Base-by-base conservation (phyloP, 2,113 vertebrate species). In the Gallinago paraguaiae region DNA sequence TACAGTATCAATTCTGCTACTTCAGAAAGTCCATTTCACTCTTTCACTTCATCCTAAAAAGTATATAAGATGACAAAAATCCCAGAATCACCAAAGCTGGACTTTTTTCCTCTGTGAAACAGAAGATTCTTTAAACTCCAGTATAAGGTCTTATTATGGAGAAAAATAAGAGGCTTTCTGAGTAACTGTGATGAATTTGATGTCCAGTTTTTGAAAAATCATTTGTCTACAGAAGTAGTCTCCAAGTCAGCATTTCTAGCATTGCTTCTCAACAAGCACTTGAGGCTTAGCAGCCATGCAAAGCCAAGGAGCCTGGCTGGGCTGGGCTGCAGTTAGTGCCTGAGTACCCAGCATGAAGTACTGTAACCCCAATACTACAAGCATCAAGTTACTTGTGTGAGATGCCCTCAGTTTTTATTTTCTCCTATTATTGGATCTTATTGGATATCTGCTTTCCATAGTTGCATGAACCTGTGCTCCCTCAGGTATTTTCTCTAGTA, bases 271-370 rank as follows among this genome's bases (percentile, higher is more conserved):
- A 39, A 39, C 11, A 56, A 83, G 48, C 28, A 31, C 1, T 2
- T 0, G 0, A 11, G 45, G 45, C 51, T 63, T 70, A 56, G 56
- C 8, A 56, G 30, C 3, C 64, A 41, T 1, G 0, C 2, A 4
- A 50, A 43, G 27, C n/a, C 45, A 43, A 41, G 50, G 11, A 70
- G 35, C 64, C 25, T 1, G 1, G 46, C 22, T 2, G 1, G 48
- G 65, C 24, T 23, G 24, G 51, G 46, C 82, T 67, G 7, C 2
- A 3, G 2, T 5, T 51, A 45, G 8, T 5, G 22, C 14, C 39
- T 0, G 1, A 61, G 22, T 15, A 23, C 25, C 41, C 60, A 48
- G 17, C 28, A 57, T 8, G 8, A 35, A 63, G 3, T 1, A 17
- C 27, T 17, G 9, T 28, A 46, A n/a, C 3, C 8, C 35, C 51